These are phyloP conservation scores for Chiloscyllium punctatum DNA, from an alignment of 2,797 vertebrate species.

Conservation along the genomic window DNA sequence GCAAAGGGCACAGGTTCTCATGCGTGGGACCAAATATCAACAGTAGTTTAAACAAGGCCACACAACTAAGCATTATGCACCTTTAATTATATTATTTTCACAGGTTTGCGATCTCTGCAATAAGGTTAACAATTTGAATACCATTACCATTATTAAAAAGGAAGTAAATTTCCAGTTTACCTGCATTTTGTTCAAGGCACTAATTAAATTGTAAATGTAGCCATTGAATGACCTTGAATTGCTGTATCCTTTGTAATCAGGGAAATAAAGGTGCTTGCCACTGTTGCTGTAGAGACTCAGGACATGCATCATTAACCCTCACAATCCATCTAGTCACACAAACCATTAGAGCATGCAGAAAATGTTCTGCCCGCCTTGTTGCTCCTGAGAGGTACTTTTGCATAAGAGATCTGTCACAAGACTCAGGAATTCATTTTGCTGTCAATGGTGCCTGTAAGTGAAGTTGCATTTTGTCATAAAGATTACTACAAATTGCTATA, in stretches of 20 bases:
- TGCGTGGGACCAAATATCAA: background rate
- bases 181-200: background rate
- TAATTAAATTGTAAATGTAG: constrained; percentile 51
- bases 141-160: background rate
- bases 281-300: constrained; percentile 51
- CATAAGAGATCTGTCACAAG: constrained; percentile 58
- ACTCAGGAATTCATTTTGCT: constrained; percentile 58
- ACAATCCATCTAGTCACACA: constrained; percentile 54
- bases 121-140: constrained; percentile 3
- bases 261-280: constrained; percentile 49
- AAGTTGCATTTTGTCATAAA: constrained; percentile 58
- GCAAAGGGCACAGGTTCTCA: background rate
- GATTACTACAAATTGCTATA: constrained; percentile 60
- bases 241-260: constrained; percentile 52
- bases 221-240: constrained; percentile 65
- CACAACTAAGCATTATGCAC: background rate
- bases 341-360: constrained; percentile 56
- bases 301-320: constrained; percentile 64
- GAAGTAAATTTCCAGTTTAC: constrained; percentile 5
- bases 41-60: background rate
- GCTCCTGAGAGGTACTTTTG: constrained; percentile 60
- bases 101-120: background rate
- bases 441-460: constrained; percentile 54
- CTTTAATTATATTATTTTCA: background rate
- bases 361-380: constrained; percentile 52